These are phyloP conservation scores for Acrobasis repandana DNA, from an alignment of 2,888 invertebrate genomes.

Conservation along the genomic window DNA sequence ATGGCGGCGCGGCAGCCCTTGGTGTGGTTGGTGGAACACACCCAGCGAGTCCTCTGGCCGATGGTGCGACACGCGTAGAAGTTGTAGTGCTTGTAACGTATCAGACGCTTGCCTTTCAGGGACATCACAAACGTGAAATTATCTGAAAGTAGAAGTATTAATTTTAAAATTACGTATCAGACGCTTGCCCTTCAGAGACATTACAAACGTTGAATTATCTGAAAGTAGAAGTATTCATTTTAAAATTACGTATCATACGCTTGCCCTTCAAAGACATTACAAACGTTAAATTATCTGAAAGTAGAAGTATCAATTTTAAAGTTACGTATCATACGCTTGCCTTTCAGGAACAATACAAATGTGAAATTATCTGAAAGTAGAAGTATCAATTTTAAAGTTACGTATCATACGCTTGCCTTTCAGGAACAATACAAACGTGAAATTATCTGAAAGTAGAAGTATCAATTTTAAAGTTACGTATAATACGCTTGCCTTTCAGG, in stretches of 20 bases:
- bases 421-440: no score
- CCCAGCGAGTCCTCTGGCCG: conserved; percentile 33
- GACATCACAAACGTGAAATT: conserved; percentile 13
- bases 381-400: conserved; percentile 7
- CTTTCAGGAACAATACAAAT: conserved; percentile 19
- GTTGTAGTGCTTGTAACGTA: conserved; percentile 15
- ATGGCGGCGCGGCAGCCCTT: conserved; percentile 37
- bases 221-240: background rate
- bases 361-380: background rate
- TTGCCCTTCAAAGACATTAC: conserved; percentile 23
- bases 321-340: conserved; percentile 24
- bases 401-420: no score
- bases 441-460: no score
- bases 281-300: conserved; percentile 9
- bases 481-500: no score
- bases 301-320: background rate
- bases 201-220: conserved; percentile 5
- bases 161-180: conserved; percentile 19
- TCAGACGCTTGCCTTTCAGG: conserved; percentile 21
- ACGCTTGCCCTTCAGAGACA: conserved; percentile 23
- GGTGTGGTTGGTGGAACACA: conserved; percentile 39
- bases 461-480: no score
- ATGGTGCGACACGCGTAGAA: conserved; percentile 4
- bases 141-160: background rate
- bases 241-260: conserved; percentile 19